Evolutionary conservation across 1,140 invertebrate genomes (phyloP).

Genomic region (Brachionus paranguensis): DNA sequence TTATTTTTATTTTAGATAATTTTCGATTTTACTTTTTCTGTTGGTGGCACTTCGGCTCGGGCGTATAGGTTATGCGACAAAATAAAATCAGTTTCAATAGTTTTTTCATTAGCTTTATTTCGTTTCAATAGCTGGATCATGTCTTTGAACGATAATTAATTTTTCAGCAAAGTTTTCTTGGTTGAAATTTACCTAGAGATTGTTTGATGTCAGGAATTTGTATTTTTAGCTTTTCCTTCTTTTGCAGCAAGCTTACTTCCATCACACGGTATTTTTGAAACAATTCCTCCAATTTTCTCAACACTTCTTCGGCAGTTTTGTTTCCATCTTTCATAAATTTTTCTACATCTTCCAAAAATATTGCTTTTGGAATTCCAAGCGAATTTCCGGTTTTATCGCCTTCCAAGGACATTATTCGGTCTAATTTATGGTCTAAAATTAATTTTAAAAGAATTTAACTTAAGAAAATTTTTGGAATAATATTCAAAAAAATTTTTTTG

Average conservation of each 20-base stretch:
- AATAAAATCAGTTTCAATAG: constrained; percentile 33
- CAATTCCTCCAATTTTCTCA: constrained; percentile 14
- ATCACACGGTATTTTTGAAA: constrained; percentile 38
- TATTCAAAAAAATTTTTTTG: background rate
- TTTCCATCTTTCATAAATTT: constrained; percentile 31
- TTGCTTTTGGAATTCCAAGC: constrained; percentile 40
- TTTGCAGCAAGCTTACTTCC: constrained; percentile 28
- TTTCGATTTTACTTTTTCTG: background rate
- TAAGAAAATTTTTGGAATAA: background rate
- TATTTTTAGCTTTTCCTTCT: background rate
- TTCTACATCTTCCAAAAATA: constrained; percentile 41
- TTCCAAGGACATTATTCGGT: constrained; percentile 7
- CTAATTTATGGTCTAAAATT: background rate
- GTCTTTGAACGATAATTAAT: background rate
- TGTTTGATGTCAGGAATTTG: constrained; percentile 39
- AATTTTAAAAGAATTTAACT: background rate
- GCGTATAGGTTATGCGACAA: constrained; percentile 16
- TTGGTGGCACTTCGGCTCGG: constrained; percentile 1
- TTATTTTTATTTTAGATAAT: background rate
- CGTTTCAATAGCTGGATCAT: constrained; percentile 23
- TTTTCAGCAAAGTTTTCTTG: background rate
- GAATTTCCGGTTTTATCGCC: constrained; percentile 27
- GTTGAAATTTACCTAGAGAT: background rate
- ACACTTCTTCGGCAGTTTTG: constrained; percentile 22
- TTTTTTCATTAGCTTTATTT: constrained; percentile 28